phyloP scores from a whole-genome alignment of 2,888 invertebrate genomes.

The Beris morrisii region DNA sequence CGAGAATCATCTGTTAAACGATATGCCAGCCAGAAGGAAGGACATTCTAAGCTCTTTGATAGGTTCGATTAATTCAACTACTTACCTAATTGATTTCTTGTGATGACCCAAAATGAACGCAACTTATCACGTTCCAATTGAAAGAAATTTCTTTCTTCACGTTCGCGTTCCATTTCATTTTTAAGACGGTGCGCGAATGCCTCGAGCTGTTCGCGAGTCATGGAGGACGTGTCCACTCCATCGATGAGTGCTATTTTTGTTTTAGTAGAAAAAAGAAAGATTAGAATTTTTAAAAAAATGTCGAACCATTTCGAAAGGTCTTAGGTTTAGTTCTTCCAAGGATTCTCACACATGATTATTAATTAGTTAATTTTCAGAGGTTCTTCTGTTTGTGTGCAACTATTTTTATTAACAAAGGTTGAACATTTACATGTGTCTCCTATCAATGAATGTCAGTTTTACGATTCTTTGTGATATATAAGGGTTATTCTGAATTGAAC shows the following conservation, averaged over 20 bases:
- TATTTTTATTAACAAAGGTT: too few relatives aligned
- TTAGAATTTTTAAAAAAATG: background rate
- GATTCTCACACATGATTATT: too few relatives aligned
- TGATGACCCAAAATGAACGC: conserved; percentile 94
- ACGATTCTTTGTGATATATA: too few relatives aligned
- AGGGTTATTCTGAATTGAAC: too few relatives aligned
- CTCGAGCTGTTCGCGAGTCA: conserved; percentile 91
- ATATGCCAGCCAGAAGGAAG: background rate
- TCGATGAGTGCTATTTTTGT: conserved; percentile 66
- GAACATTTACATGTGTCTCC: too few relatives aligned
- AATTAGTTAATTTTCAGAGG: too few relatives aligned
- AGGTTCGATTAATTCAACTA: background rate
- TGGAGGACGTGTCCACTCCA: conserved; percentile 88
- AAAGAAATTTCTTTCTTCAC: conserved; percentile 94
- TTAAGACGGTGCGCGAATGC: conserved; percentile 82
- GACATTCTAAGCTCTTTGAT: too few relatives aligned
- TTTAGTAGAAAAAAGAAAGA: conserved; percentile 36
- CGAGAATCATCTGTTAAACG: conserved; percentile 53
- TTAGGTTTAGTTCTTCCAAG: too few relatives aligned
- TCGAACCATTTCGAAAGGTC: background rate
- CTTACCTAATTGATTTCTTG: conserved; percentile 85
- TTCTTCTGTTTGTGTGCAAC: too few relatives aligned
- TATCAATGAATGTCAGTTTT: too few relatives aligned
- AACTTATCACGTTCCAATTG: conserved; percentile 94
- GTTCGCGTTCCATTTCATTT: conserved; percentile 89